Conservation (phyloP, 2,113 vertebrate genomes). For the Talpa occidentalis region DNA sequence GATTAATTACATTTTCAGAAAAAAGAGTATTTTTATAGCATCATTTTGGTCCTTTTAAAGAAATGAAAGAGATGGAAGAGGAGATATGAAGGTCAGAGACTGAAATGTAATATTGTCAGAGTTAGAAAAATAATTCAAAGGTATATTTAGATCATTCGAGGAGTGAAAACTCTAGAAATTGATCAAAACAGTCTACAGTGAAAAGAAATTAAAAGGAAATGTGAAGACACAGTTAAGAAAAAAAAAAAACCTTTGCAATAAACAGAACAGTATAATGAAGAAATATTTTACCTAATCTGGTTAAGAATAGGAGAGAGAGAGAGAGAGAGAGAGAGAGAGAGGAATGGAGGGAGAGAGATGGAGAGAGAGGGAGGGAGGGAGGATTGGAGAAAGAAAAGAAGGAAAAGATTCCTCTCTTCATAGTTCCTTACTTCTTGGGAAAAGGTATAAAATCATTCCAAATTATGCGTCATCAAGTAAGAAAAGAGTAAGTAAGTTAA, state of each 20-base stretch:
- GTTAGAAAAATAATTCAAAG: background rate
- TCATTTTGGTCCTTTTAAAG: background rate
- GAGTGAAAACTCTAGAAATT: background rate
- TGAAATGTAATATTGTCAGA: background rate
- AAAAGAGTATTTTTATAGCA: background rate
- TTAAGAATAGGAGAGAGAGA: background rate
- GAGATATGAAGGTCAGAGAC: background rate
- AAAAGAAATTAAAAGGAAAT: background rate
- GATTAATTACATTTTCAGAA: background rate
- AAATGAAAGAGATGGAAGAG: background rate
- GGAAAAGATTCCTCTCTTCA: background rate
- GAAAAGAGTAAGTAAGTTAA: background rate
- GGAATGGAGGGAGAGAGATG: background rate
- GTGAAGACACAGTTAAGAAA: background rate
- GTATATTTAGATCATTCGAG: background rate
- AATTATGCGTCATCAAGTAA: background rate
- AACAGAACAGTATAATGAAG: background rate
- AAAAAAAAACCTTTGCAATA: background rate
- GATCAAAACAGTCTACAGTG: background rate
- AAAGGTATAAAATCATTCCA: background rate
- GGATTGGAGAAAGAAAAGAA: background rate
- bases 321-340: too few relatives aligned
- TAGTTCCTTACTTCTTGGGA: background rate
- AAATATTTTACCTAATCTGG: background rate
- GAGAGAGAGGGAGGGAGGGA: rapidly evolving